Evolutionary conservation across 2,113 vertebrate genomes (phyloP).

Genomic region (Telmatochromis sp.): DNA sequence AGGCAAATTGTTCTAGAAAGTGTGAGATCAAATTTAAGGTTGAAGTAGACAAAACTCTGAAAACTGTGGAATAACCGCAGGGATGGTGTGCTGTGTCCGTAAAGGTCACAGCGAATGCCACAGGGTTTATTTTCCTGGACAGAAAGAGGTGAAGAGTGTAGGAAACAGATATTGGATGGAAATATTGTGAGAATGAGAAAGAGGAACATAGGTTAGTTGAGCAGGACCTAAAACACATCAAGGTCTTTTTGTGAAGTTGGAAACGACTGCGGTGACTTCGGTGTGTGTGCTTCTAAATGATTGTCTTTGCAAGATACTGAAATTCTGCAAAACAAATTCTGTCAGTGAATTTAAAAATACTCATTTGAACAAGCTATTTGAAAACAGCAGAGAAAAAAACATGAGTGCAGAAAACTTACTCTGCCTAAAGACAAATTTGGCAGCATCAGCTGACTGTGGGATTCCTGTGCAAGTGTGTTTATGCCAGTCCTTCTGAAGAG

Average conservation of each 20-base stretch:
- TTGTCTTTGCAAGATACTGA: background rate
- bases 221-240: background rate
- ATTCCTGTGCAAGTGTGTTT: background rate
- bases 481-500: slow-evolving; percentile 33
- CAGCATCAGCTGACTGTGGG: background rate
- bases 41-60: background rate
- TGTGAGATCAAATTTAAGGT: background rate
- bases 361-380: background rate
- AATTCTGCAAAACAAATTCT: background rate
- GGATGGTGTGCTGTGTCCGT: background rate
- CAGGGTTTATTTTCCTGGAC: background rate
- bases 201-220: background rate
- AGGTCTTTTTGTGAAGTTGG: background rate
- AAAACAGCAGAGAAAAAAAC: background rate
- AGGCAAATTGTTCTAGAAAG: background rate
- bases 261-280: background rate
- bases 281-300: background rate
- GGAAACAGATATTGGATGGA: background rate
- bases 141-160: background rate
- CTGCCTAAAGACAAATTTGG: background rate
- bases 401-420: background rate
- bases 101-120: background rate
- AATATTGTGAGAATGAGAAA: background rate
- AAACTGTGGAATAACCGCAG: background rate
- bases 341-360: background rate